These are phyloP conservation scores for Synanthedon vespiformis DNA, from an alignment of 2,888 invertebrate genomes.

Conservation along the genomic window DNA sequence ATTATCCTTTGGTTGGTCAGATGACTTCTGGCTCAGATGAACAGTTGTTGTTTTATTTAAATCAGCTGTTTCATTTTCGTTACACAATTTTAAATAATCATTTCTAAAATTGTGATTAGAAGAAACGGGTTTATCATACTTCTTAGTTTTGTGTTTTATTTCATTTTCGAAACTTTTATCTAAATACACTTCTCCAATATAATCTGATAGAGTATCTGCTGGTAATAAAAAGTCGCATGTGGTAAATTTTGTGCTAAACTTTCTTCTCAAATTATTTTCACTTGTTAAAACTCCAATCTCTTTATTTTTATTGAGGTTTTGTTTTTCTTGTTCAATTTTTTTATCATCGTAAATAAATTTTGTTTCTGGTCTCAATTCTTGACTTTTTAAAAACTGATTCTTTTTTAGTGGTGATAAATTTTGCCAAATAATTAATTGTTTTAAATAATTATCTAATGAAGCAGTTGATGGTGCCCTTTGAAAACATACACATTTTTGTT, in stretches of 20 bases:
- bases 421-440: constrained; percentile 28
- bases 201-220: constrained; percentile 31
- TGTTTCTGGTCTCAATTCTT: neutral
- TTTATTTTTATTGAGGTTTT: neutral
- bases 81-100: constrained; percentile 1
- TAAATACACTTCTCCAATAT: constrained; percentile 41
- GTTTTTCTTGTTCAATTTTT: constrained; percentile 7
- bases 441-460: constrained; percentile 44
- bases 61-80: neutral
- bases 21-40: neutral
- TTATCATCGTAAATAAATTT: neutral
- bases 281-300: neutral
- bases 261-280: neutral
- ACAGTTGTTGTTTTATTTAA: constrained; percentile 2
- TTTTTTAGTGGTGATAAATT: too few species aligned
- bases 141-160: constrained; percentile 16
- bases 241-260: neutral
- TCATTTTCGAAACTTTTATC: constrained; percentile 38
- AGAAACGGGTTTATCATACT: neutral
- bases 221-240: neutral
- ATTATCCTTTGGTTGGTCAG: constrained; percentile 6
- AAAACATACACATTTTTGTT: constrained; percentile 37
- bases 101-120: neutral
- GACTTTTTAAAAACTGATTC: constrained; percentile 19
- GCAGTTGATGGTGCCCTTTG: constrained; percentile 46